Evolutionary conservation across 2,113 vertebrate species (phyloP), one percentile per base, ranked within the genome.

Genomic region (Microcebus murinus): DNA sequence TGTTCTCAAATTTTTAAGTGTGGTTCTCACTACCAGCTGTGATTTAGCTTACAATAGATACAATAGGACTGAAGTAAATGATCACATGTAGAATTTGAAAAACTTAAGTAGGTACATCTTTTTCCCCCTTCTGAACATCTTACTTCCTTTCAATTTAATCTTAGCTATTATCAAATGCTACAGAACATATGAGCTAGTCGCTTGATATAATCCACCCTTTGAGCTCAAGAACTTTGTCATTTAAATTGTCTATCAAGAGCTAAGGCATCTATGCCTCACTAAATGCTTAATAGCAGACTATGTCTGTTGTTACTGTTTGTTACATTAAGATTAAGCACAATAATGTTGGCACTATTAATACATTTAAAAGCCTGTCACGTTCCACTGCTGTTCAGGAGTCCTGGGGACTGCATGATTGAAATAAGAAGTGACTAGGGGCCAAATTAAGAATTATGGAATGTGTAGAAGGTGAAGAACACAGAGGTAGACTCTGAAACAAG

Each of bases 261-360:
- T 88, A 67, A 23, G 87, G 50, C 34, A 81, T 83, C 96, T 96
- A 96, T 97, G 91, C 71, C 55, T 96, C 90, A 94, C 68, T 87
- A 95, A 96, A 80, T 3, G 20, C 87, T 97, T 95, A 70, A 96
- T 14, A 95, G 74, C 87, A 97, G 94, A 97, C 92, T 21, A 96
- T 74, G 97, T 86, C 94, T 96, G 95, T 82, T 97, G 76, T 82
- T 92, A 94, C 59, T 87, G 55, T 95, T 95, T 80, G 42, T 91
- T 97, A 81, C 81, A 97, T 96, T 95, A 98, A 96, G 96, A 97
- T 97, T 97, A 98, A 93, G 83, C 79, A 97, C 91, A 96, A 95
- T 88, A 95, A 96, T 83, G 87, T 1, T 90, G 92, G 96, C 63
- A 98, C 23, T 90, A 97, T 96, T 91, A 83, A 96, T 96, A 95